Base-by-base conservation (phyloP, 2,888 invertebrate genomes). In the Anoplius nigerrimus region DNA sequence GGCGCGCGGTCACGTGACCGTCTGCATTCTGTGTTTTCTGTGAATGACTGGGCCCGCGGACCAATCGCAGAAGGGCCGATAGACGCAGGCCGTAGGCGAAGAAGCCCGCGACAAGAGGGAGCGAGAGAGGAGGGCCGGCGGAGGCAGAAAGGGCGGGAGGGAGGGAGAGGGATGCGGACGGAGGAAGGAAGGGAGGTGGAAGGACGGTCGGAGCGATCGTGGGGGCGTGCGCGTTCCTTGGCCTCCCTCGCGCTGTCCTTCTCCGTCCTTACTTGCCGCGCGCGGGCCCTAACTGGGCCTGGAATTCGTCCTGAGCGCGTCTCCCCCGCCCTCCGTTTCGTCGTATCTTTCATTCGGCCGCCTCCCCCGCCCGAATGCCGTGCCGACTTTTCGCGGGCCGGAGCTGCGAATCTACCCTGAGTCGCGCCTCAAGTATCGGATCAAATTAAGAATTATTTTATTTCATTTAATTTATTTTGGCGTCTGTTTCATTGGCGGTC, bases 1-100 rank as follows among this genome's bases (percentile, higher is more conserved):
- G 75, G 58, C 72, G 63, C 63, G 59, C 56, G 65, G 74, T 80
- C 80, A 80, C 82, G 79, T 81, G 82, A 79, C 72, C 79, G 84
- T 84, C 84, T 85, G 83, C 81, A 84, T 84, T 86, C 82, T 84
- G 82, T 80, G 82, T 83, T 87, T 87, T 87, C 87, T 84, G 87
- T 88, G 87, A 87, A 87, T 88, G 87, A 87, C 86, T 86, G 78
- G 75, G 74, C 71, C 75, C 73, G 51, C 75, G 72, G 73, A 78
- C 83, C 82, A 81, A 80, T 79, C 80, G 75, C 71, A 70, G 72
- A 51, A 16, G 59, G 61, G 62, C 67, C 73, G 76, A 79, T 69
- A 73, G 74, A 75, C 66, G 57, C 64, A 64, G 71, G 69, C 71
- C 65, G 68, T 65, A 72, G 72, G 75, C 73, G 69, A 65, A 61